Conservation (phyloP, 2,888 invertebrate species). For the Macrostomum cliftonense region DNA sequence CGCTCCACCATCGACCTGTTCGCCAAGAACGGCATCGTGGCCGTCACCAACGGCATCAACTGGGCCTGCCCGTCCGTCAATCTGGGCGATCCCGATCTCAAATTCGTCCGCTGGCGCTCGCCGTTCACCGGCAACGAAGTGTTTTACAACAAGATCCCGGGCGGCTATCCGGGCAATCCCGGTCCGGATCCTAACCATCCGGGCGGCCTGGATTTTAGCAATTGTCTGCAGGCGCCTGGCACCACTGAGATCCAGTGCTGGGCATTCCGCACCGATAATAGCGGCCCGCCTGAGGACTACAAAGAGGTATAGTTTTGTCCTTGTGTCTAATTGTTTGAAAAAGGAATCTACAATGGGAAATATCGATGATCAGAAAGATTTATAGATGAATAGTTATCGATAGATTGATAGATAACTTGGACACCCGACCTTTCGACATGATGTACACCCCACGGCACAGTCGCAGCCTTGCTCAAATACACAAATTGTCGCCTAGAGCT, state of each 20-base stretch:
- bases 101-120: too few species aligned
- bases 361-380: too few species aligned
- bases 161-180: slow-evolving; percentile 27
- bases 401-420: too few species aligned
- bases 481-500: too few species aligned
- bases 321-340: too few species aligned
- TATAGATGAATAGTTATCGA: too few species aligned
- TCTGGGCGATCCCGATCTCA: too few species aligned
- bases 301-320: slow-evolving; percentile 15
- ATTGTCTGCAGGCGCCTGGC: slow-evolving; percentile 20
- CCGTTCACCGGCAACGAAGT: too few species aligned
- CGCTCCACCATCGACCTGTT: slow-evolving; percentile 3
- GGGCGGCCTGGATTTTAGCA: slow-evolving; percentile 21
- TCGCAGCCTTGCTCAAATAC: too few species aligned
- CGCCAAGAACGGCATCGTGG: slow-evolving; percentile 1
- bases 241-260: slow-evolving; percentile 25
- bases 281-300: slow-evolving; percentile 22
- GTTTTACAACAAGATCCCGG: slow-evolving; percentile 13
- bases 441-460: too few species aligned
- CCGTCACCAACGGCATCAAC: slow-evolving; percentile 8
- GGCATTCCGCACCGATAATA: slow-evolving; percentile 28
- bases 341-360: too few species aligned
- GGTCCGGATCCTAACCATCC: slow-evolving; percentile 22
- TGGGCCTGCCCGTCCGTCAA: neutral
- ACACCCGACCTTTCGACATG: too few species aligned